Evolutionary conservation across 2,888 invertebrate genomes (phyloP).

Genomic region (Penaeus monodon): DNA sequence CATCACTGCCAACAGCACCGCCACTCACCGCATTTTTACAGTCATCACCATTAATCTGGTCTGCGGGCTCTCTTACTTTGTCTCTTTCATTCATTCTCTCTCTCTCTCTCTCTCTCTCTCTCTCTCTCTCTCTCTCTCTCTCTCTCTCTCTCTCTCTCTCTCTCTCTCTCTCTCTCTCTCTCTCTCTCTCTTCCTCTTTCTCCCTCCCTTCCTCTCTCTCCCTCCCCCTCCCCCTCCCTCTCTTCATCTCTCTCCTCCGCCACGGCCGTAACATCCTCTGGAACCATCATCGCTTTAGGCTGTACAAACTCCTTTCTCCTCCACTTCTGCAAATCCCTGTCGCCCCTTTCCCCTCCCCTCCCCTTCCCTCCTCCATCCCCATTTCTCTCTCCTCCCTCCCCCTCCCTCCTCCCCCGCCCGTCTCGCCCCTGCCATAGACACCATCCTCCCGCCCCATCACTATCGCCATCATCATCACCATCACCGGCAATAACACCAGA

Average conservation of each 20-base stretch:
- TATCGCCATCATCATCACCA: slow-evolving; percentile 12
- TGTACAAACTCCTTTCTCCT: not conserved
- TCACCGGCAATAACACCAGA: slow-evolving; percentile 3
- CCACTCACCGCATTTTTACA: too few species aligned
- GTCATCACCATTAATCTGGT: too few species aligned
- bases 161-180: not conserved
- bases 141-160: too few species aligned
- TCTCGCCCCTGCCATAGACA: not conserved
- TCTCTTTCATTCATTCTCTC: not conserved
- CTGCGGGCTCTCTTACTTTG: not conserved
- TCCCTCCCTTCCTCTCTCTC: slow-evolving; percentile 16
- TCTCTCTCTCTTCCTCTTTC: not conserved
- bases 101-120: slow-evolving; percentile 30
- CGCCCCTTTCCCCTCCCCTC: slow-evolving; percentile 15
- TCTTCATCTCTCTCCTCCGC: slow-evolving; percentile 19
- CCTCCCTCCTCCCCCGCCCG: not conserved
- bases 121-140: slow-evolving; percentile 5
- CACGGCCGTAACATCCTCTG: too few species aligned
- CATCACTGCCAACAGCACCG: too few species aligned
- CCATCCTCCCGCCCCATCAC: not conserved
- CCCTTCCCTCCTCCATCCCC: not conserved
- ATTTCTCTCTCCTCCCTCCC: slow-evolving; percentile 16
- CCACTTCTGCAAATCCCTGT: not conserved
- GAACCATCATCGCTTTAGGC: too few species aligned
- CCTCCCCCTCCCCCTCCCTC: slow-evolving; percentile 12